phyloP scores from a whole-genome alignment of 2,113 vertebrate species.

The Gopherus flavomarginatus region DNA sequence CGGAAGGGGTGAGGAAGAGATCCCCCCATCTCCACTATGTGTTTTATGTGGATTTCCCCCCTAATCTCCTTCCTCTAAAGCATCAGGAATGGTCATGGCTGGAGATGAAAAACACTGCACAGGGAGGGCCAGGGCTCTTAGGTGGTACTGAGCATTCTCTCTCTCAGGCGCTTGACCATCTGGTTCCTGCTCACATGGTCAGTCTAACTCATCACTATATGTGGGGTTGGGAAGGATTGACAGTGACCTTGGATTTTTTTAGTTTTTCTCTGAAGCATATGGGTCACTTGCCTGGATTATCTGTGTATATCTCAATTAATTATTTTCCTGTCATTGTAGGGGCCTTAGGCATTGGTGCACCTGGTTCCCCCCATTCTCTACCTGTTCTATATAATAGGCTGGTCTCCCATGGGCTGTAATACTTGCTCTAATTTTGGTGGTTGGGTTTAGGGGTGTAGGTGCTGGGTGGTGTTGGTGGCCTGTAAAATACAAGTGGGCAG shows the following conservation, averaged over 20 bases:
- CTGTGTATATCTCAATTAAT: background rate
- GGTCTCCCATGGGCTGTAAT: background rate
- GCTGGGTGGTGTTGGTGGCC: background rate
- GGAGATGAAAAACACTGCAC: background rate
- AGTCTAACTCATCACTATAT: background rate
- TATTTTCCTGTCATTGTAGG: background rate
- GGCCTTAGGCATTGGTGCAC: background rate
- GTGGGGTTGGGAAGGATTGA: no score
- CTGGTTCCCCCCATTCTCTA: background rate
- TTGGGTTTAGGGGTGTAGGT: background rate
- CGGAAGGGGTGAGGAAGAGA: background rate
- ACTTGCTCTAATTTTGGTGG: background rate
- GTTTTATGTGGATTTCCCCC: background rate
- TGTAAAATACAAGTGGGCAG: background rate
- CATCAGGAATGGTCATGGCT: background rate
- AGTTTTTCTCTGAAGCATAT: background rate
- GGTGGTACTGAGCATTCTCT: background rate
- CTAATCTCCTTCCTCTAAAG: background rate
- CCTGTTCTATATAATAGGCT: background rate
- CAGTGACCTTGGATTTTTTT: no score
- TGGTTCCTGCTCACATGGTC: background rate
- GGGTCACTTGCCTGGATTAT: background rate
- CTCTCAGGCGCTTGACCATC: background rate
- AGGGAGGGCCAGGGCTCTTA: background rate
- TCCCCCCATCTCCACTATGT: background rate